Percentiles rank a stretch among this genome's conserved stretches.
Evolutionary conservation across 23 tunicate species (phyloP).

Genomic region (Trididemnum nubilum): DNA sequence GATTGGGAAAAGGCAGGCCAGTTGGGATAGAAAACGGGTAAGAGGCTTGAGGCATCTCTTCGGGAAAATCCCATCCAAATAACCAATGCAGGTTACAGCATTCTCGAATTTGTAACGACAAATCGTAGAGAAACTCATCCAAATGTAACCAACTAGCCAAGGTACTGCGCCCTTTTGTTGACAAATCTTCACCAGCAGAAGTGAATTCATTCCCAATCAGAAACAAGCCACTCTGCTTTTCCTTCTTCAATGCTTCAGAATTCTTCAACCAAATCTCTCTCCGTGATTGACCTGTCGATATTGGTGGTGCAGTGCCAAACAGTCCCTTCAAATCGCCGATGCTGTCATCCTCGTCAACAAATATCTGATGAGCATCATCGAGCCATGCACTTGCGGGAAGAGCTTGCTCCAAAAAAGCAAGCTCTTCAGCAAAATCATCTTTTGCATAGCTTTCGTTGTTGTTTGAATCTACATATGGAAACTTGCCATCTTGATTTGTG

Average conservation of each 20-base stretch:
- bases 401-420: neutral
- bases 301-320: neutral
- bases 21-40: neutral
- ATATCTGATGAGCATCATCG: neutral
- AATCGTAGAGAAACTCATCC: neutral
- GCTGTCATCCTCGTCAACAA: neutral
- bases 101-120: constrained; percentile 5
- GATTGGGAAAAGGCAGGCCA: neutral
- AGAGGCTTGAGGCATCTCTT: neutral
- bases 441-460: neutral
- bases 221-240: neutral
- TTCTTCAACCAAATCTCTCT: constrained; percentile 38
- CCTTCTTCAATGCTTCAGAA: neutral
- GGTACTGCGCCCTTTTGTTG: neutral
- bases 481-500: neutral
- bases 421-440: neutral
- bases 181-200: neutral
- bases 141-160: neutral
- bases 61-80: constrained; percentile 2
- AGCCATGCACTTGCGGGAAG: neutral
- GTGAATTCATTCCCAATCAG: neutral
- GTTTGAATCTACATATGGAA: neutral
- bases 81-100: constrained; percentile 23
- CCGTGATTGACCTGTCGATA: constrained; percentile 5
- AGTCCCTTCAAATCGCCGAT: neutral